phyloP scores from a whole-genome alignment of 2,113 vertebrate species.

The Lontra canadensis region DNA sequence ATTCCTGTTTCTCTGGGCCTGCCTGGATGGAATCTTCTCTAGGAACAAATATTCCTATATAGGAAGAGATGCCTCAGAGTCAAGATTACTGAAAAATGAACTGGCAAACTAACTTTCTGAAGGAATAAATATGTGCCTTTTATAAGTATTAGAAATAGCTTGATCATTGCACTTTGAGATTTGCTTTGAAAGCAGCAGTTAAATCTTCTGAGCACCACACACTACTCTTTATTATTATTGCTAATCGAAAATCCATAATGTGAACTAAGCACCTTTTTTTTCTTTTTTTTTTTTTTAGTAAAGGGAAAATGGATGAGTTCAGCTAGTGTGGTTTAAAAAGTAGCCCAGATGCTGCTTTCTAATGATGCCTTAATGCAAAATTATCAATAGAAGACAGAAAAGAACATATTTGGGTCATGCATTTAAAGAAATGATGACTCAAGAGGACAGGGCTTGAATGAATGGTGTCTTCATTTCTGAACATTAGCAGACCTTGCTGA shows the following conservation, averaged over 20 bases:
- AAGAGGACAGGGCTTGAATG: neutral
- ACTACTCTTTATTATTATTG: slow-evolving; percentile 12
- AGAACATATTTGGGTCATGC: neutral
- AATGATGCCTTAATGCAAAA: slow-evolving; percentile 63
- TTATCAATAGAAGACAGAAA: slow-evolving; percentile 28
- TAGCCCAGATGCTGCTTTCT: neutral
- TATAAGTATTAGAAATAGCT: neutral
- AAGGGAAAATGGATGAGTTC: slow-evolving; percentile 48
- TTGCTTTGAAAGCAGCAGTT: slow-evolving; percentile 47
- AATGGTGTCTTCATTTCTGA: slow-evolving; percentile 56
- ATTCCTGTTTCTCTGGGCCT: neutral
- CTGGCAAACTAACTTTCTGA: neutral
- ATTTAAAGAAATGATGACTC: slow-evolving; percentile 55
- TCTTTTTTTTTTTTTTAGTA: slow-evolving; percentile 39
- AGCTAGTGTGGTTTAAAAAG: slow-evolving; percentile 39
- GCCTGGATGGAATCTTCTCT: neutral
- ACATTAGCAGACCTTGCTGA: slow-evolving; percentile 12
- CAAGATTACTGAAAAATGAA: slow-evolving; percentile 1
- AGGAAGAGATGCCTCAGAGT: neutral
- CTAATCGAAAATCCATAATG: slow-evolving; percentile 69
- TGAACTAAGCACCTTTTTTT: slow-evolving; percentile 55
- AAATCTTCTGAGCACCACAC: neutral
- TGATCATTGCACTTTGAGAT: neutral
- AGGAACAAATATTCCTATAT: neutral
- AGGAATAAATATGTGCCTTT: neutral